phyloP scores from a whole-genome alignment of 2,113 vertebrate genomes.

The Hippocampus abdominalis region DNA sequence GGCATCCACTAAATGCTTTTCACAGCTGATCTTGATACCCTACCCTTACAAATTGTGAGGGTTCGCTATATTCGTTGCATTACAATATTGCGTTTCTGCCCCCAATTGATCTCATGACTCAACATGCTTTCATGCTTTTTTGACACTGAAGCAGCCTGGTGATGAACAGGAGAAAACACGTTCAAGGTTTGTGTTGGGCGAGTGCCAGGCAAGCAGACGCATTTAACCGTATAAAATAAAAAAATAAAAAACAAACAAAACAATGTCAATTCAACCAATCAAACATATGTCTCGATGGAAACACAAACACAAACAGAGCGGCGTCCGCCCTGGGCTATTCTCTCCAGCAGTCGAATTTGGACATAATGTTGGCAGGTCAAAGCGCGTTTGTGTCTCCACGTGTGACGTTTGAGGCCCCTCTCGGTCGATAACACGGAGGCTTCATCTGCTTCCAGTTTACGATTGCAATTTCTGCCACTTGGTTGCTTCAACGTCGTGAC shows the following conservation, averaged over 20 bases:
- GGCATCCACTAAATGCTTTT: too few species aligned
- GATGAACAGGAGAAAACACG: slow-evolving; percentile 7
- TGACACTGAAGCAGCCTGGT: slow-evolving; percentile 28
- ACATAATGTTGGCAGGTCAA: slow-evolving; percentile 19
- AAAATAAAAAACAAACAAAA: slow-evolving; percentile 19
- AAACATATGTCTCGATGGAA: slow-evolving; percentile 43
- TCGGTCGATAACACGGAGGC: background rate
- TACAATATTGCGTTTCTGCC: slow-evolving; percentile 9
- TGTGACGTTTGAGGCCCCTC: background rate
- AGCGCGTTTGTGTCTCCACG: slow-evolving; percentile 19
- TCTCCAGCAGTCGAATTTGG: slow-evolving; percentile 15
- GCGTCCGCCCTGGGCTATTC: slow-evolving; percentile 27
- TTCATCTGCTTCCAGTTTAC: slow-evolving; percentile 1
- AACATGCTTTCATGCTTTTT: slow-evolving; percentile 3
- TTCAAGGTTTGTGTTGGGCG: slow-evolving; percentile 31
- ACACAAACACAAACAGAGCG: slow-evolving; percentile 55
- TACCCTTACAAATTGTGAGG: background rate
- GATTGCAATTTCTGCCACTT: background rate
- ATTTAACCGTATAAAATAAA: slow-evolving; percentile 13
- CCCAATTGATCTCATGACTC: slow-evolving; percentile 10
- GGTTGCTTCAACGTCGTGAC: background rate
- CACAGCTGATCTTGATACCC: background rate
- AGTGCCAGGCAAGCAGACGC: slow-evolving; percentile 23
- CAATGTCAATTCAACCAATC: slow-evolving; percentile 29
- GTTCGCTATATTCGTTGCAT: background rate